Conservation (phyloP, 2,113 vertebrate genomes). For the Prunella himalayana region DNA sequence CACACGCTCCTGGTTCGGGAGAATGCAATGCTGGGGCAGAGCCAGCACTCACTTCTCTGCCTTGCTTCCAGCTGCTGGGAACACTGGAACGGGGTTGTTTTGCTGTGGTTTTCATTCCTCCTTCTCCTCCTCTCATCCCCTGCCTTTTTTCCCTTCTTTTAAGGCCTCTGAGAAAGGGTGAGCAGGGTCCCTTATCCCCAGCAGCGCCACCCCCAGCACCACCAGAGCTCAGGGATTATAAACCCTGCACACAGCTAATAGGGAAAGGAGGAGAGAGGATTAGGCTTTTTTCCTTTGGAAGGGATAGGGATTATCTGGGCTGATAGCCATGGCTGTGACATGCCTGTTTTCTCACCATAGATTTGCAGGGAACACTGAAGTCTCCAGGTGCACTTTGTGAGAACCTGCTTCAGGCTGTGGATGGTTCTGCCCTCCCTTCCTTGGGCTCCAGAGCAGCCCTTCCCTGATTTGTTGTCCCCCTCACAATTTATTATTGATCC, state of each 20-base stretch:
- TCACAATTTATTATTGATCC: neutral
- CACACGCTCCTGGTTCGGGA: neutral
- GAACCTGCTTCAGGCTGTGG: neutral
- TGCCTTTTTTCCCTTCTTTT: neutral
- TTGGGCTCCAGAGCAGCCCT: neutral
- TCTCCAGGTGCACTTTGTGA: neutral
- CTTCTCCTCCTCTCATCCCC: neutral
- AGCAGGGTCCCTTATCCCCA: neutral
- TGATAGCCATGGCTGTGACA: neutral
- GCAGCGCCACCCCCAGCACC: accelerated
- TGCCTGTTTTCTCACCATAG: neutral
- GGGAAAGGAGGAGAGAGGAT: neutral
- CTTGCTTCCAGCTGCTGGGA: neutral
- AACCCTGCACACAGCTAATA: neutral
- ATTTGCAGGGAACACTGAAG: neutral
- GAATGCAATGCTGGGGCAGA: neutral
- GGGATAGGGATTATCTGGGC: neutral
- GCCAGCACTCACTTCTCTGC: neutral
- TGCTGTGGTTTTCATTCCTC: neutral
- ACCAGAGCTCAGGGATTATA: accelerated
- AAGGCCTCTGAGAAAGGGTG: neutral
- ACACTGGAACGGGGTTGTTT: neutral
- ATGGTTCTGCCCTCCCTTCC: neutral
- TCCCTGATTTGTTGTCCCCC: neutral
- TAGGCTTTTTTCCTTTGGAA: neutral